These are phyloP conservation scores for Gambusia yucatana DNA, from an alignment of 2,797 vertebrate species.

Conservation along the genomic window DNA sequence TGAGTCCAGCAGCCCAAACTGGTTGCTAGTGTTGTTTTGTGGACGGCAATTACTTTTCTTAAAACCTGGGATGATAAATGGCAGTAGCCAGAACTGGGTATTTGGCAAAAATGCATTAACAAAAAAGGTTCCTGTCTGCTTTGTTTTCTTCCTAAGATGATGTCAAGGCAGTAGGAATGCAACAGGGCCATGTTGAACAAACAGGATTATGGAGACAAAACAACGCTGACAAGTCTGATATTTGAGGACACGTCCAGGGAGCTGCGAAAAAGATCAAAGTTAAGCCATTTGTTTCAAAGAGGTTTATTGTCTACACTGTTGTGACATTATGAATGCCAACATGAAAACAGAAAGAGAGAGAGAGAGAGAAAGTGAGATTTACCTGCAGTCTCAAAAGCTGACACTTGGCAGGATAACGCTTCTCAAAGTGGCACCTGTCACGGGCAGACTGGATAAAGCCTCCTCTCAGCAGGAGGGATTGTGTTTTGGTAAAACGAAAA, in stretches of 20 bases:
- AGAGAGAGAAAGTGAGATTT: conserved; percentile 48
- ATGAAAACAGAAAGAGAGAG: conserved; percentile 21
- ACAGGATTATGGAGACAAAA: conserved; percentile 77
- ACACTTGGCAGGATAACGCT: conserved; percentile 63
- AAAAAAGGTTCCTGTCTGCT: conserved; percentile 56
- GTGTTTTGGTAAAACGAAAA: conserved; percentile 18
- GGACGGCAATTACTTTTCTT: conserved; percentile 40
- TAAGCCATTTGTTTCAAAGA: conserved; percentile 58
- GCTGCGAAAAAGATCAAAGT: conserved; percentile 70
- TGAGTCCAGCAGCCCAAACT: conserved; percentile 37
- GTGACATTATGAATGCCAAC: conserved; percentile 36
- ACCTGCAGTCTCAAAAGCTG: conserved; percentile 58
- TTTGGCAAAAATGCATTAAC: conserved; percentile 51
- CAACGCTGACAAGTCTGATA: conserved; percentile 75
- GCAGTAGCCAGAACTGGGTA: conserved; percentile 47
- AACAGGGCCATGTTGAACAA: conserved; percentile 59
- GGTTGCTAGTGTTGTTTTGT: conserved; percentile 31
- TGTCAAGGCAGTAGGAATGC: conserved; percentile 57
- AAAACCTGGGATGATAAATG: conserved; percentile 53
- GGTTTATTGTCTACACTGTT: conserved; percentile 35
- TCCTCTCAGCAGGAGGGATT: conserved; percentile 23
- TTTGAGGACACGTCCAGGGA: conserved; percentile 74
- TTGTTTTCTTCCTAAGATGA: conserved; percentile 58
- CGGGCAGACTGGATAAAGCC: conserved; percentile 38
- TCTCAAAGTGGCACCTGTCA: conserved; percentile 62